Conservation (phyloP, 2,888 invertebrate genomes). For the Hydrotaea diabolus region DNA sequence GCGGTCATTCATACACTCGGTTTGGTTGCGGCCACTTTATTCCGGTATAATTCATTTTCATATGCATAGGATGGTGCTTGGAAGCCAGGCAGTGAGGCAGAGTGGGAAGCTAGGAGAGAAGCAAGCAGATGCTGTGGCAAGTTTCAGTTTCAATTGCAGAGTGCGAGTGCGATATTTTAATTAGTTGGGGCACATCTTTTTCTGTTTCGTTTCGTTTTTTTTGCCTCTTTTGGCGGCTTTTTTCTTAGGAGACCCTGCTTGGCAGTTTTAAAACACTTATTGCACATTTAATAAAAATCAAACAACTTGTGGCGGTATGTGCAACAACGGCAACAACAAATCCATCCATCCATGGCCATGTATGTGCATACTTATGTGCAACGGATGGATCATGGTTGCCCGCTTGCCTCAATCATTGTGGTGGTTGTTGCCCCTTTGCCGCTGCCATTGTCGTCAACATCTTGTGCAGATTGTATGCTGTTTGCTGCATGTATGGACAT, state of each 20-base stretch:
- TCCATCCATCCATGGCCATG: background rate
- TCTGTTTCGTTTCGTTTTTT: constrained; percentile 8
- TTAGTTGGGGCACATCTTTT: constrained; percentile 75
- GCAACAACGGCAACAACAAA: constrained; percentile 6
- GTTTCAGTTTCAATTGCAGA: constrained; percentile 17
- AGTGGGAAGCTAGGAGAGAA: too few relatives aligned
- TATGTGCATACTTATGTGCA: too few relatives aligned
- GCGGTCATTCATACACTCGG: constrained; percentile 77
- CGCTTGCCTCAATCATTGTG: background rate
- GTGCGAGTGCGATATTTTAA: constrained; percentile 79
- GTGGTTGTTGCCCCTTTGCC: background rate
- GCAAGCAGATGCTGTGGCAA: background rate
- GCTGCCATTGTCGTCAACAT: background rate
- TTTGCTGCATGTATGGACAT: constrained; percentile 18
- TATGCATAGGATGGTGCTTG: background rate
- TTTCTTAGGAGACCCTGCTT: background rate
- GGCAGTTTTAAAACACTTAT: constrained; percentile 10
- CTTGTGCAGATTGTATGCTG: background rate
- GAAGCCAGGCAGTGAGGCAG: too few relatives aligned
- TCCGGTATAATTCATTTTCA: constrained; percentile 30
- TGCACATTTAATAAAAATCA: constrained; percentile 30
- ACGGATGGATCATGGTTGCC: too few relatives aligned
- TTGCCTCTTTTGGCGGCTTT: constrained; percentile 22
- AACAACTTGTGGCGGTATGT: constrained; percentile 34
- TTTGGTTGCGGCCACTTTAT: constrained; percentile 35